Evolutionary conservation across 2,888 invertebrate species (phyloP), one percentile per base, ranked within the genome.

Genomic region (Pyrochroa serraticornis): DNA sequence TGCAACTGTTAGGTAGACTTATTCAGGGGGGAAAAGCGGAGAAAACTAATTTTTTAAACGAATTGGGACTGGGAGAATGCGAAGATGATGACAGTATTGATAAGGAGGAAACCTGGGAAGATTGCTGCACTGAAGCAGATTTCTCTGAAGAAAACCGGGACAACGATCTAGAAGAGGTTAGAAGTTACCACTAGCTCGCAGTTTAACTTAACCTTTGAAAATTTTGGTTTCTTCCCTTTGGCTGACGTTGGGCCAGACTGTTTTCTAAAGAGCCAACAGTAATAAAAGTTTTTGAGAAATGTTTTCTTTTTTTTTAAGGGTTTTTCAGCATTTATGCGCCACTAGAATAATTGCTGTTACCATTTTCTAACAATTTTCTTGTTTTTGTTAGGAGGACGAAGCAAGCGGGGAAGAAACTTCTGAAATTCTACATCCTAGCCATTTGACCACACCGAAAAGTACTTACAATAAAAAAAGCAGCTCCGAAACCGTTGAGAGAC

Each of bases 1-100:
- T 66, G 51, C 64, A 66, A 48, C 60, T 64, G 31, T 54, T 62
- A 41, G 66, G 62, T 41, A 53, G 62, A 41, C 63, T 60, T 12
- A 60, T 59, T 52, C 63, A 65, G 34, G 63, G 59, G 44, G 62
- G 64, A 46, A 73, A 66, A 55, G 57, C 63, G 38, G 73, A 74
- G 44, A 78, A 78, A 58, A 70, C 70, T 12, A 69, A 68, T 59
- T 77, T 77, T 69, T 70, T 77, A 49, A 77, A 73, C 65, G 72
- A 76, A 58, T 66, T 77, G 58, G 76, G 76, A 6, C 66, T 77
- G 46, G 73, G 73, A 54, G 74, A 77, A 63, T 76, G 76, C 63
- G 73, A 75, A 49, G 72, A 74, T 35, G 71, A 68, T 35, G 77
- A 62, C 49, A 62, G 63, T 58, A 65, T 58, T 59, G 62, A 69